These are phyloP conservation scores for Deroplatys truncata DNA, from an alignment of 2,888 invertebrate species.

Conservation along the genomic window DNA sequence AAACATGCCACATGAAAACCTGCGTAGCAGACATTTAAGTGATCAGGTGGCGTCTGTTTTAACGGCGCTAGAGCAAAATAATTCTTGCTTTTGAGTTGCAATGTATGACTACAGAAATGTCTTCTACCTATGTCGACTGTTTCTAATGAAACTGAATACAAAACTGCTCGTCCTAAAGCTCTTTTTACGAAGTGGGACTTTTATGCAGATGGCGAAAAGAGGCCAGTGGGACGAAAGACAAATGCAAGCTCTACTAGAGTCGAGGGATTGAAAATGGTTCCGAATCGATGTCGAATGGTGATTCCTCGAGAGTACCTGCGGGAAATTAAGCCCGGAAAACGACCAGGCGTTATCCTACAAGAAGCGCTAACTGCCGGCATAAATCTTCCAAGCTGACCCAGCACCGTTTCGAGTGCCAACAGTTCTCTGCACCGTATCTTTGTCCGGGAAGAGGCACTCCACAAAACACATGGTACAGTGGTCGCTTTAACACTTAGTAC, in stretches of 20 bases:
- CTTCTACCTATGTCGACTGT: no score
- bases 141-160: no score
- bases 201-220: not conserved
- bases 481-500: not conserved
- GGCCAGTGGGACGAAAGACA: not conserved
- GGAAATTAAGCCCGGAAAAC: not conserved
- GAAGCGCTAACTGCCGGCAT: not conserved
- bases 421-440: not conserved
- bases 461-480: not conserved
- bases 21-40: no score
- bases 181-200: no score
- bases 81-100: no score
- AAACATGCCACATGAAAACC: no score
- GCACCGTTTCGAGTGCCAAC: not conserved
- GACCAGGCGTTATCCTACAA: not conserved
- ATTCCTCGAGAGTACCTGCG: not conserved
- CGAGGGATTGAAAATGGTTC: not conserved
- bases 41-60: no score
- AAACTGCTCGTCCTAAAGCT: no score
- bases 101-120: no score
- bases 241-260: not conserved
- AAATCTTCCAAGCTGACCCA: not conserved
- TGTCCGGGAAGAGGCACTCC: not conserved
- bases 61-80: no score
- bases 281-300: not conserved